Conservation (phyloP, 2,888 invertebrate genomes). For the Pollenia labialis region DNA sequence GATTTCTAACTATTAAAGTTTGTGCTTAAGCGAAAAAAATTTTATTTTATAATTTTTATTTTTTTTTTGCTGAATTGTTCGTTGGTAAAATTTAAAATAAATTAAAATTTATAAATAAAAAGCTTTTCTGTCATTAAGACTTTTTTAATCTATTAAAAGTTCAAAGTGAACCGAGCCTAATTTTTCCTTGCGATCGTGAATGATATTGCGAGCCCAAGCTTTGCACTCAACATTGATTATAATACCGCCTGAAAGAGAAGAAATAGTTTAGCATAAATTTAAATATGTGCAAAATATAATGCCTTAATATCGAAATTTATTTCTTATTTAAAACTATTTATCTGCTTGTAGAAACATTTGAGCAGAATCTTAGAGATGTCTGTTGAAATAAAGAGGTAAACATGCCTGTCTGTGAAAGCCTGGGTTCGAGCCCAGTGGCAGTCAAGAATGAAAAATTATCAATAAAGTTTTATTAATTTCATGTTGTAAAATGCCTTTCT, state of each 20-base stretch:
- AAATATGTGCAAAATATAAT: neutral
- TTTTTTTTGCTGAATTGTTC: conserved; percentile 29
- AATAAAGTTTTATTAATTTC: no score
- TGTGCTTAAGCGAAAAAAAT: conserved; percentile 41
- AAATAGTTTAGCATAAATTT: neutral
- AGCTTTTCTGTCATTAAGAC: conserved; percentile 4
- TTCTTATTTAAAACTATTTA: no score
- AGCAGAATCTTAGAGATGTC: no score
- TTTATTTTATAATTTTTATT: neutral
- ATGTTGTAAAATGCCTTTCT: no score
- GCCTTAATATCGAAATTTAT: no score
- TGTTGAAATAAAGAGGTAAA: no score
- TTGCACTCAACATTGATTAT: conserved; percentile 89
- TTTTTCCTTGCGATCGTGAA: conserved; percentile 88
- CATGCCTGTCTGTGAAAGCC: no score
- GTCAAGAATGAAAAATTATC: no score
- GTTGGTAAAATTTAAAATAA: conserved; percentile 53
- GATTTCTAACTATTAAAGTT: conserved; percentile 29
- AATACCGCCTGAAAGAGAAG: conserved; percentile 84
- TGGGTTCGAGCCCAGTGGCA: no score
- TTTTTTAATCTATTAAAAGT: conserved; percentile 86
- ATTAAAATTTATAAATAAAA: conserved; percentile 57
- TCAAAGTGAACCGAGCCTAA: conserved; percentile 91
- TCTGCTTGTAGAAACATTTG: no score
- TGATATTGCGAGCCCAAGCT: conserved; percentile 89